Conservation (phyloP, 2,113 vertebrate species). For the Mastomys coucha region DNA sequence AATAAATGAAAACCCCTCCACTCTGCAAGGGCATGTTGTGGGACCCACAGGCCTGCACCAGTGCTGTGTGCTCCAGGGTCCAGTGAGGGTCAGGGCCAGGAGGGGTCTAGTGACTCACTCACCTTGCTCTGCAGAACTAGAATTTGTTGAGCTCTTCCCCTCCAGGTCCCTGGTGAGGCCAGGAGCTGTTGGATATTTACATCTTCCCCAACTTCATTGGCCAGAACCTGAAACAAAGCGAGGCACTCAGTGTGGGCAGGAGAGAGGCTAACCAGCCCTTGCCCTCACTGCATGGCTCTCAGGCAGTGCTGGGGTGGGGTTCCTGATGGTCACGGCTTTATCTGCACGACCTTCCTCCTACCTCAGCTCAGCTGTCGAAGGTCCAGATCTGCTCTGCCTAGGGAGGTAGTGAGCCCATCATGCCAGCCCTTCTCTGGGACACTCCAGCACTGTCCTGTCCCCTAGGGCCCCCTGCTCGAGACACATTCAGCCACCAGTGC, state of each 20-base stretch:
- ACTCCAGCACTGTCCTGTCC: no score
- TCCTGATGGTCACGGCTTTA: not conserved
- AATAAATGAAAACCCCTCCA: not conserved
- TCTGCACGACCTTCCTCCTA: fast-evolving
- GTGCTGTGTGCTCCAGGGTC: not conserved
- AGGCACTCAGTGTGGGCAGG: not conserved
- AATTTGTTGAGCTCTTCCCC: slow-evolving; percentile 96
- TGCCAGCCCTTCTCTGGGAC: not conserved
- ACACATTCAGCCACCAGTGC: not conserved
- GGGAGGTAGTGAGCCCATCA: not conserved
- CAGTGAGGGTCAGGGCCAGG: not conserved
- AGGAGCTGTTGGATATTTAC: slow-evolving; percentile 92
- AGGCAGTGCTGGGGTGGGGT: not conserved
- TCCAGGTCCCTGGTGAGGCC: slow-evolving; percentile 89
- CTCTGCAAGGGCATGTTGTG: fast-evolving
- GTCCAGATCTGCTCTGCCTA: not conserved
- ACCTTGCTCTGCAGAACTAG: slow-evolving; percentile 94
- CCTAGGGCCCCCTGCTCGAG: not conserved
- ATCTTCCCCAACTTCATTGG: slow-evolving; percentile 94
- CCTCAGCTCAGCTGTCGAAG: not conserved
- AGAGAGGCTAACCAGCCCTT: not conserved
- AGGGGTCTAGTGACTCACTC: slow-evolving; percentile 58
- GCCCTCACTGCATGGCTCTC: fast-evolving
- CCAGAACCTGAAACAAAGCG: slow-evolving; percentile 88
- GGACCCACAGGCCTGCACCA: not conserved